Percentiles rank a stretch among this genome's conserved stretches.
Conservation (phyloP, 1,140 invertebrate species). For the Brachionus paranguensis region DNA sequence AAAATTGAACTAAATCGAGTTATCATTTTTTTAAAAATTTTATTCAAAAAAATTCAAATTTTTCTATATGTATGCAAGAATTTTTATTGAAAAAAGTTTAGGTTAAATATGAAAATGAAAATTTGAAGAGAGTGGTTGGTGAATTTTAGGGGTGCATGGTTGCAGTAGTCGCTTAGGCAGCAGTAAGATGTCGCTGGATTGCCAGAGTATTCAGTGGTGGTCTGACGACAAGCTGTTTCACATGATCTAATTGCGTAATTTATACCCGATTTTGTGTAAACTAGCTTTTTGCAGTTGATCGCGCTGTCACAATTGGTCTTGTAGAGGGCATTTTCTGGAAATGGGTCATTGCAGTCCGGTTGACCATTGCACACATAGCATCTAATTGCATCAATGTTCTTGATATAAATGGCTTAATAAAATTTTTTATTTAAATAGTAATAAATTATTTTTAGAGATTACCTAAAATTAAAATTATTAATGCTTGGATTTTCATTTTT, state of each 20-base stretch:
- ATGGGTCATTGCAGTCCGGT: constrained; percentile 5
- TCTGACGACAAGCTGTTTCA: not conserved
- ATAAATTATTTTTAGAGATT: not conserved
- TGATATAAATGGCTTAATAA: not conserved
- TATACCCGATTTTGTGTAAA: not conserved
- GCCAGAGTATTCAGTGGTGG: not conserved
- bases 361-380: not conserved
- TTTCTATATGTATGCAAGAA: not conserved
- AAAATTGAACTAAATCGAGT: constrained; percentile 22
- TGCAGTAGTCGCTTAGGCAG: not conserved
- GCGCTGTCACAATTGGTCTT: not conserved
- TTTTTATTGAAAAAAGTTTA: not conserved
- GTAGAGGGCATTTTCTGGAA: not conserved
- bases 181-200: not conserved
- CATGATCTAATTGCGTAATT: not conserved
- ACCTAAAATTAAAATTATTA: not conserved
- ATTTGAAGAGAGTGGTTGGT: not conserved
- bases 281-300: not conserved
- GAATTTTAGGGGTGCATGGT: not conserved
- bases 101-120: not conserved
- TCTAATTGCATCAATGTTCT: not conserved
- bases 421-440: not conserved
- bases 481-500: not conserved
- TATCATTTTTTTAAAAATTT: constrained; percentile 5
- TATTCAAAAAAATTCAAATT: constrained; percentile 12